A percentile compares a stretch with the other conserved stretches of the same genome.
These are phyloP conservation scores for Phragmatobia fuliginosa DNA, from an alignment of 2,888 invertebrate species.

Conservation along the genomic window DNA sequence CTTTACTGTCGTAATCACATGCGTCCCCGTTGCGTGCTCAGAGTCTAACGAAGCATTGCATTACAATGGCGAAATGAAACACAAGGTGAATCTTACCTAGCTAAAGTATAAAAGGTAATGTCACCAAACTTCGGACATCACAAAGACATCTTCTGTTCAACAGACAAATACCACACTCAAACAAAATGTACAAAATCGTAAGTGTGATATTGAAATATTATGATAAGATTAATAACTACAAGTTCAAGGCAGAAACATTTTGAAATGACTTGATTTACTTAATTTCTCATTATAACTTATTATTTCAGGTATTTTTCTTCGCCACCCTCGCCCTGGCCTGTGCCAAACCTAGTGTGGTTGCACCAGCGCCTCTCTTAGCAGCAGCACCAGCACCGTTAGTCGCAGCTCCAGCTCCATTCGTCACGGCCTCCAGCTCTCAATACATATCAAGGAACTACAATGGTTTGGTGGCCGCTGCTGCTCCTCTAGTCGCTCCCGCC, in stretches of 20 bases:
- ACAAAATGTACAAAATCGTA: conserved; percentile 78
- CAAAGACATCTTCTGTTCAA: conserved; percentile 71
- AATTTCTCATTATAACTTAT: conserved; percentile 1
- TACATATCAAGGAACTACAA: conserved; percentile 88
- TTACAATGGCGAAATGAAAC: conserved; percentile 73
- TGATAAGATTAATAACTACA: neutral
- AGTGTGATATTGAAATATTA: conserved; percentile 47
- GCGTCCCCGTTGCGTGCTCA: conserved; percentile 78
- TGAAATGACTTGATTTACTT: neutral
- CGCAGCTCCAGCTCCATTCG: conserved; percentile 83
- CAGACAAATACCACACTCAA: conserved; percentile 61
- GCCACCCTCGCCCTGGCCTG: conserved; percentile 76
- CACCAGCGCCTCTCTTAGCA: conserved; percentile 68
- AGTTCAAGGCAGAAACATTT: neutral
- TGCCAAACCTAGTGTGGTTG: conserved; percentile 60
- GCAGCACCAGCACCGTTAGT: conserved; percentile 74
- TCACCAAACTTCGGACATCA: conserved; percentile 70
- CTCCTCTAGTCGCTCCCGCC: conserved; percentile 72
- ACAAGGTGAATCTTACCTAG: conserved; percentile 83
- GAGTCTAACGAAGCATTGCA: conserved; percentile 73
- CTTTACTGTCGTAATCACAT: conserved; percentile 67
- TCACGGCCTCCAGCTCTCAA: conserved; percentile 89
- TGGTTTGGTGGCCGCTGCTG: conserved; percentile 77
- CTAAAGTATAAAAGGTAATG: conserved; percentile 82
- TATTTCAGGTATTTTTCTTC: conserved; percentile 72